Evolutionary conservation across 2,888 invertebrate species (phyloP), one percentile per base, ranked within the genome.

Genomic region (Aricia artaxerxes): DNA sequence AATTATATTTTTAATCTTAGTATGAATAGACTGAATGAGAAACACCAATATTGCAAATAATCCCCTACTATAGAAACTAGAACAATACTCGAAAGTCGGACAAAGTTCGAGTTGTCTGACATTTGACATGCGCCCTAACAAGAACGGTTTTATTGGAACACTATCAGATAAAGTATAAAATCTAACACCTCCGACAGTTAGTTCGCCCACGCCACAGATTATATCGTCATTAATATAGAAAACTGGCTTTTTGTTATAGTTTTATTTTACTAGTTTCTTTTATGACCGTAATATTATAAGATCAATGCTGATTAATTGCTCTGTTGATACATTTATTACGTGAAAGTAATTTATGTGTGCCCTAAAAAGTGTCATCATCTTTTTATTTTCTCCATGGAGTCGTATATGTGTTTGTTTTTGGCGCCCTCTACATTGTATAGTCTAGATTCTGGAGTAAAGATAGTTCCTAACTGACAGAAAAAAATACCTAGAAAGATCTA

Each of bases 131-230:
- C 69, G 69, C 35, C 69, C 35, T 69, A 69, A 53, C 73, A 75
- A 44, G 44, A 75, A 75, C 44, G n/a, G 44, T 75, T 75, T 75
- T 75, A 75, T 75, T 44, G 49, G 75, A 69, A 49, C 75, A 24
- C 49, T 44, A 75, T 75, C 75, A 24, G 49, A 49, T 49, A 0
- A 49, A 24, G 49, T 44, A 75, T 75, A 49, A 44, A 69, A 35
- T 69, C 35, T 69, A 69, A 69, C 69, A 69, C 35, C 69, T 69
- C 5, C 16, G 7, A 35, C 35, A 35, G 35, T 69, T 31, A 64
- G 13, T 4, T 24, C 69, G 69, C 69, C 69, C 35, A 69, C 69
- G 35, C 69, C 69, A 35, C 69, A 69, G 69, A 69, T 69, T 69
- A 69, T 69, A 35, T 69, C 35, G 69, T 69, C 69, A 69, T 69